Conservation (phyloP, 2,797 vertebrate species). For the Micrastur ruficollis region DNA sequence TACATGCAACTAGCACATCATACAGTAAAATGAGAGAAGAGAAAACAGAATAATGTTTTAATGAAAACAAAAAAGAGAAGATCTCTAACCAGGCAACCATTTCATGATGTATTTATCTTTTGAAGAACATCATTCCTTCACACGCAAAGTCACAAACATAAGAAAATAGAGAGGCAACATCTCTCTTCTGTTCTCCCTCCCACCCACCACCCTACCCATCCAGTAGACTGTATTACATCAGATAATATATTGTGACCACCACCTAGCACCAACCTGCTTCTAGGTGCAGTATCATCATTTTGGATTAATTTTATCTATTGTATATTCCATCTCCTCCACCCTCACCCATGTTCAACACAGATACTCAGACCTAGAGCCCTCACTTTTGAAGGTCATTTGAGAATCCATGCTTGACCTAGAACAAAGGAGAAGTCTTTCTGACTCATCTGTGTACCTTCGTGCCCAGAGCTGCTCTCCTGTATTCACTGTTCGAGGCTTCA, state of each 20-base stretch:
- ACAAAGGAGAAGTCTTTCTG: slow-evolving; percentile 89
- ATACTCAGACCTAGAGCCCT: slow-evolving; percentile 84
- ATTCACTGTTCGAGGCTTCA: slow-evolving; percentile 82
- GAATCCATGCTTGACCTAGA: slow-evolving; percentile 91
- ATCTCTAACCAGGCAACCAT: not conserved
- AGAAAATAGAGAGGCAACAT: not conserved
- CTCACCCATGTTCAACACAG: slow-evolving; percentile 76
- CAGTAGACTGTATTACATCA: not conserved
- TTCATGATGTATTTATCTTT: not conserved
- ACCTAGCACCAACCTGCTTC: not conserved
- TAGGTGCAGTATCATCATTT: not conserved
- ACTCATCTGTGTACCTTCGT: slow-evolving; percentile 83
- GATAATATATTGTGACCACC: not conserved
- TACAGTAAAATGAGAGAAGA: not conserved
- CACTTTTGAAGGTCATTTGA: slow-evolving; percentile 88
- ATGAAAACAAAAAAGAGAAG: not conserved
- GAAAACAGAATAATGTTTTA: not conserved
- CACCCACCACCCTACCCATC: not conserved
- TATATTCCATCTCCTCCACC: not conserved
- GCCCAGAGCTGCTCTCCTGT: slow-evolving; percentile 86
- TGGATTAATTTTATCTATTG: not conserved
- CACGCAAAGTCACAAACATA: not conserved
- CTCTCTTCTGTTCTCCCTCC: not conserved
- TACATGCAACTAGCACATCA: not conserved
- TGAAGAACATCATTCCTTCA: not conserved